Evolutionary conservation across 2,888 invertebrate genomes (phyloP).

Genomic region (Pyrocoelia pectoralis): DNA sequence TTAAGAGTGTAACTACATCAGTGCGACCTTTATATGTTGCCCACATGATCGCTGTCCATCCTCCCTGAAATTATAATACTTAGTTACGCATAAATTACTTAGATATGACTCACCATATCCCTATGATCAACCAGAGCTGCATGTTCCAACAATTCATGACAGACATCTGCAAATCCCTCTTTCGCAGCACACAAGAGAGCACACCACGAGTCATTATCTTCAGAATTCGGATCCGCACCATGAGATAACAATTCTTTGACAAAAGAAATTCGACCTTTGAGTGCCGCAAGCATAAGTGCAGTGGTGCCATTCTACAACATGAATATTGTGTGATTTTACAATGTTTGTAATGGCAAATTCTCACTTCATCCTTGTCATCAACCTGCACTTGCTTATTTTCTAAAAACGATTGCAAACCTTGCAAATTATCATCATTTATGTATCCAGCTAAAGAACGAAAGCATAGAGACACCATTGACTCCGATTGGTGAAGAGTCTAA

Average conservation of each 20-base stretch:
- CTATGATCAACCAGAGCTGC: constrained; percentile 85
- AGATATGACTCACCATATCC: constrained; percentile 50
- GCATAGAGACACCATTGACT: constrained; percentile 92
- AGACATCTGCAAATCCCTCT: constrained; percentile 84
- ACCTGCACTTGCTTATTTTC: constrained; percentile 82
- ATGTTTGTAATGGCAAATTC: constrained; percentile 33
- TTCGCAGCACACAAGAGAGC: constrained; percentile 90
- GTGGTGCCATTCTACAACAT: constrained; percentile 85
- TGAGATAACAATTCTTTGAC: constrained; percentile 85
- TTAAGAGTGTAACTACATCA: constrained; percentile 76
- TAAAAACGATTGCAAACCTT: constrained; percentile 81
- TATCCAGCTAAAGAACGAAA: constrained; percentile 82
- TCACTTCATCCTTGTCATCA: constrained; percentile 89
- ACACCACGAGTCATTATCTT: constrained; percentile 94
- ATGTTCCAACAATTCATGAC: constrained; percentile 82
- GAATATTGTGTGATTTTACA: too few species aligned
- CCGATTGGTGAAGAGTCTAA: constrained; percentile 87
- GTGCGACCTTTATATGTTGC: constrained; percentile 88
- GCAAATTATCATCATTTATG: constrained; percentile 81
- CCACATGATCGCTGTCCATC: constrained; percentile 98
- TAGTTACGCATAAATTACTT: background rate
- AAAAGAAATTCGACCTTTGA: constrained; percentile 84
- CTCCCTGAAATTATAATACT: constrained; percentile 70
- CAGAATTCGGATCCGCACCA: constrained; percentile 91
- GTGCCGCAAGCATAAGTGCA: constrained; percentile 90